Percentiles rank a stretch among this genome's conserved stretches.
phyloP scores from a whole-genome alignment of 2,797 vertebrate genomes.

The Ataeniobius toweri region DNA sequence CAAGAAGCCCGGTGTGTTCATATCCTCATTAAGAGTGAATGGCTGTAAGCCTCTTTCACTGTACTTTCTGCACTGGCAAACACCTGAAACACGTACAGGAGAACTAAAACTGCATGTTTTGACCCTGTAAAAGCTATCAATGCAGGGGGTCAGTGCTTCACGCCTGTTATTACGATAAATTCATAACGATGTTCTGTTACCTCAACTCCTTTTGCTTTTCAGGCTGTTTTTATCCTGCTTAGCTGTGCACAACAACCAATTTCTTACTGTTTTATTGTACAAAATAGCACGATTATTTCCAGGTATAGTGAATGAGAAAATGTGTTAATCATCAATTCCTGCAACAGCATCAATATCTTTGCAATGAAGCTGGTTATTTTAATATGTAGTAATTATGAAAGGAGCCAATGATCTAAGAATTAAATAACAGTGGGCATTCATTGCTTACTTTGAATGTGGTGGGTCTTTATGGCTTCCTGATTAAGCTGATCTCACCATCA shows the following conservation, averaged over 20 bases:
- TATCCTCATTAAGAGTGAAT: constrained; percentile 67
- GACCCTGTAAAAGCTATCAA: constrained; percentile 42
- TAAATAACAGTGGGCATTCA: constrained; percentile 43
- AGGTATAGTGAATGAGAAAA: constrained; percentile 8
- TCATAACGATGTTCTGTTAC: constrained; percentile 5
- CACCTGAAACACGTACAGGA: constrained; percentile 37
- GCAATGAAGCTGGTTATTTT: not conserved
- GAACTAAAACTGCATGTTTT: constrained; percentile 27
- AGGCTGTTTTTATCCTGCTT: not conserved
- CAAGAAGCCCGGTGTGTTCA: constrained; percentile 40
- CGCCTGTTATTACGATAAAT: constrained; percentile 20
- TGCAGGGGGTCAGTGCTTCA: not conserved
- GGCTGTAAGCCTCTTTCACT: constrained; percentile 70
- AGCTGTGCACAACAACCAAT: not conserved
- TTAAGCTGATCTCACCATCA: constrained; percentile 77
- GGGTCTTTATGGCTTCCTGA: constrained; percentile 62
- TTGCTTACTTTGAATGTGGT: constrained; percentile 47
- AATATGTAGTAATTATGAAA: constrained; percentile 2
- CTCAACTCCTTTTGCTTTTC: constrained; percentile 2
- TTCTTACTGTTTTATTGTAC: constrained; percentile 16
- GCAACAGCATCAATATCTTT: not conserved
- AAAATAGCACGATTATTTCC: constrained; percentile 17
- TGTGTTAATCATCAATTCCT: not conserved
- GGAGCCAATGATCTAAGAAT: constrained; percentile 13
- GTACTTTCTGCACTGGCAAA: constrained; percentile 47